Percentiles rank a stretch among this genome's conserved stretches.
Conservation (phyloP, 2,888 invertebrate species). For the Desoria tigrina region DNA sequence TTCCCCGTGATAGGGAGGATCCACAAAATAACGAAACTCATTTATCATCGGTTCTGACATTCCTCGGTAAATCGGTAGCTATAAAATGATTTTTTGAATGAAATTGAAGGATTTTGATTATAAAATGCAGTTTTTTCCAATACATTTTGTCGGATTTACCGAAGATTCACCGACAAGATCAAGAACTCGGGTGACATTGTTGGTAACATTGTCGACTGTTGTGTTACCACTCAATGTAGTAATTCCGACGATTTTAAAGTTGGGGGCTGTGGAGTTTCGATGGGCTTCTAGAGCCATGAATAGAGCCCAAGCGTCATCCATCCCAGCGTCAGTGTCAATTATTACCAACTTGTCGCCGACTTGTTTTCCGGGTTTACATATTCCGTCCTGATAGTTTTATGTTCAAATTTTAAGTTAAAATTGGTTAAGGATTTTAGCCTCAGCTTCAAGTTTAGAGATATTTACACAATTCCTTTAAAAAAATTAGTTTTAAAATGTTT, state of each 20-base stretch:
- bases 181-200: constrained; percentile 70
- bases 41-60: constrained; percentile 36
- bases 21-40: constrained; percentile 47
- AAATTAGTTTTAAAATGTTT: no score
- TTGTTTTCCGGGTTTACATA: no score
- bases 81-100: constrained; percentile 55
- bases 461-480: no score
- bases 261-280: constrained; percentile 57
- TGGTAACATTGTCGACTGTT: constrained; percentile 66
- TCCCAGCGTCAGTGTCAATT: constrained; percentile 67
- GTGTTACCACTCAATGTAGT: constrained; percentile 78
- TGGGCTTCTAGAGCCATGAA: constrained; percentile 60
- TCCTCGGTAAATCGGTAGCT: constrained; percentile 50
- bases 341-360: constrained; percentile 55
- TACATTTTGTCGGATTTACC: no score
- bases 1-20: constrained; percentile 55
- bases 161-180: constrained; percentile 59
- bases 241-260: constrained; percentile 67
- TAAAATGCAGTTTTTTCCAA: neutral
- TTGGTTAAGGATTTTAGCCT: no score
- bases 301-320: constrained; percentile 69
- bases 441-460: no score
- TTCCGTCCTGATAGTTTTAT: no score
- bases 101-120: neutral
- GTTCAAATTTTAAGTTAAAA: no score